Conservation (phyloP, 2,888 invertebrate species). For the Folsomia candida region DNA sequence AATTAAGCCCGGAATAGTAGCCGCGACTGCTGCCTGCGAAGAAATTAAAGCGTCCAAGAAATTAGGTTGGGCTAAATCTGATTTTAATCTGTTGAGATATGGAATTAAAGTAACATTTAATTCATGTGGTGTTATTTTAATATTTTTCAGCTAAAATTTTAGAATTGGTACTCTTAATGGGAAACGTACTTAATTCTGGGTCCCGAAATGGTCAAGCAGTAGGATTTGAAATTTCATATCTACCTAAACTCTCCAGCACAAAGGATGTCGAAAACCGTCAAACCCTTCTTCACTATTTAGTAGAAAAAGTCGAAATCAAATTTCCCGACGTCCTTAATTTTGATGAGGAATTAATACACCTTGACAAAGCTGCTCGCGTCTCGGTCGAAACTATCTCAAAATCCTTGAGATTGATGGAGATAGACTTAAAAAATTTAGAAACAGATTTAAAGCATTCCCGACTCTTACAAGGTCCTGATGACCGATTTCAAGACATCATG, state of each 20-base stretch:
- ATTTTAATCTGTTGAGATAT: no score
- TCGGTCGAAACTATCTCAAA: slow-evolving; percentile 80
- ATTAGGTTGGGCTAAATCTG: no score
- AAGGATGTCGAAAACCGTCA: slow-evolving; percentile 91
- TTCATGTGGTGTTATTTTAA: no score
- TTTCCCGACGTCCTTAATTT: slow-evolving; percentile 82
- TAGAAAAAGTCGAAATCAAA: slow-evolving; percentile 80
- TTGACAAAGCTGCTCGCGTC: slow-evolving; percentile 82
- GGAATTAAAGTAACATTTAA: no score
- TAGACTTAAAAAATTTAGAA: slow-evolving; percentile 81
- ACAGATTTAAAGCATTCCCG: slow-evolving; percentile 83
- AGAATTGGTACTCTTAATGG: slow-evolving; percentile 82
- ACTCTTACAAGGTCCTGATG: slow-evolving; percentile 71
- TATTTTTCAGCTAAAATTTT: slow-evolving; percentile 83
- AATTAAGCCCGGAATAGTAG: slow-evolving; percentile 88
- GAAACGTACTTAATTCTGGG: slow-evolving; percentile 96
- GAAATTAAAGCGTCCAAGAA: slow-evolving; percentile 85
- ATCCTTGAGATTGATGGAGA: slow-evolving; percentile 79
- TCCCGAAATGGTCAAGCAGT: slow-evolving; percentile 89
- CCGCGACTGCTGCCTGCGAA: slow-evolving; percentile 92
- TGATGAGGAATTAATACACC: slow-evolving; percentile 82
- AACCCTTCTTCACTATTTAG: slow-evolving; percentile 88
- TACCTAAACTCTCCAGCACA: slow-evolving; percentile 87
- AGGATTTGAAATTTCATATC: slow-evolving; percentile 93
- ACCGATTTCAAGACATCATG: slow-evolving; percentile 83